Evolutionary conservation across 1,140 invertebrate genomes (phyloP), one percentile per base, ranked within the genome.

Genomic region (Pteromalus puparum): DNA sequence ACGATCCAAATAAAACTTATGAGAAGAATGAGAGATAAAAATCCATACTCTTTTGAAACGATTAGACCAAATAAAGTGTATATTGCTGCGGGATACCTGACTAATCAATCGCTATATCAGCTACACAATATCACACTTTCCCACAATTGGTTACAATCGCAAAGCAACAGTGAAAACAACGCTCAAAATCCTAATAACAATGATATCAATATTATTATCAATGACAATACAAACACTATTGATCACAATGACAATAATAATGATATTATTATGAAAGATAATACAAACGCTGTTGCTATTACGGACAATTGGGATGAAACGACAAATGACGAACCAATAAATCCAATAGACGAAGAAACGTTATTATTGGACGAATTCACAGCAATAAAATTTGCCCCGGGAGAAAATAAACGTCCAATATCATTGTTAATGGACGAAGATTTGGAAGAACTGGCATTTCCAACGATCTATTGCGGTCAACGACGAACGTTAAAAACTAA

Each of bases 11-110:
- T 85, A 9, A 42, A 85, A 81, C 46, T 82, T 21, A 77, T 81
- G 79, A 81, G 53, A 82, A 80, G 84, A 46, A 77, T 85, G 74
- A 65, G 15, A 67, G 84, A 85, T 77, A 85, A 85, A 85, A 74
- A 82, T 48, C 74, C 65, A 26, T 85, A 85, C 68, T 34, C 72
- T 67, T 48, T n/a, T n/a, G 70, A 85, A 81, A 48, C 34, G 6
- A 85, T 85, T 46, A 46, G 77, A 61, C 78, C 72, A 67, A 30
- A 75, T 10, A 85, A 76, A 81, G 72, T 85, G 30, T 38, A 74
- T 26, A 70, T 24, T 30, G 78, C 84, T n/a, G 78, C 74, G 18
- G 13, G 70, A 38, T 85, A 46, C 53, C 24, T 80, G 42, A 70
- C 34, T 4, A 70, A 34, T 7, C 18, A 67, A 80, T 9, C 24